These are phyloP conservation scores for Actias luna DNA, from an alignment of 2,888 invertebrate species.

Conservation along the genomic window DNA sequence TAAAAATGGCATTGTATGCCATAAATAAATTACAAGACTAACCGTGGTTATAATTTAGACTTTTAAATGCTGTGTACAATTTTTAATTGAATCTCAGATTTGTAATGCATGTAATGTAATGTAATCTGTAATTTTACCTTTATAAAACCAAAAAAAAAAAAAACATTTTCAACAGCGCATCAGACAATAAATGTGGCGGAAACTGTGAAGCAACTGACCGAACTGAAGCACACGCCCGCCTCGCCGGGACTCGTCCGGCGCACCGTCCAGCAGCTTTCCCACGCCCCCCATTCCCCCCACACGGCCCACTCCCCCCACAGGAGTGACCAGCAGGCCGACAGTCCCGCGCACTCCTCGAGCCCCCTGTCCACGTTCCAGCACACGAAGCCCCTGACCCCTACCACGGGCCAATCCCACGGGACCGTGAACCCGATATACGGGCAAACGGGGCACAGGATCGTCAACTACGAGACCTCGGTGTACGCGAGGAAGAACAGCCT, in stretches of 20 bases:
- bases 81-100: too few relatives aligned
- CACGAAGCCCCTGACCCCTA: slow-evolving; percentile 8
- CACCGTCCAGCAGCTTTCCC: slow-evolving; percentile 58
- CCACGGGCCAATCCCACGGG: slow-evolving; percentile 65
- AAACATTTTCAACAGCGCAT: slow-evolving; percentile 37
- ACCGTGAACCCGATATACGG: slow-evolving; percentile 77
- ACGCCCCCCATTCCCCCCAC: too few relatives aligned
- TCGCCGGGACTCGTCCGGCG: slow-evolving; percentile 89
- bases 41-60: too few relatives aligned
- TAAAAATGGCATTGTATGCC: too few relatives aligned
- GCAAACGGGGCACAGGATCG: slow-evolving; percentile 67
- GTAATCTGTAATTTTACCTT: too few relatives aligned
- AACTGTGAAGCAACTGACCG: slow-evolving; percentile 92
- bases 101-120: too few relatives aligned
- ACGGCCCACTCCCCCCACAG: slow-evolving; percentile 25
- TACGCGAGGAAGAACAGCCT: slow-evolving; percentile 74
- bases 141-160: neutral
- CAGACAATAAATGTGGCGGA: slow-evolving; percentile 87
- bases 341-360: slow-evolving; percentile 44
- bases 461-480: slow-evolving; percentile 68
- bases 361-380: slow-evolving; percentile 68
- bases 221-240: slow-evolving; percentile 92
- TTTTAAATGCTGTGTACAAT: too few relatives aligned
- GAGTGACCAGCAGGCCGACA: slow-evolving; percentile 32
- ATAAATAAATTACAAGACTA: too few relatives aligned